Evolutionary conservation across 2,797 vertebrate genomes (phyloP).

Genomic region (Falco novaeseelandiae): DNA sequence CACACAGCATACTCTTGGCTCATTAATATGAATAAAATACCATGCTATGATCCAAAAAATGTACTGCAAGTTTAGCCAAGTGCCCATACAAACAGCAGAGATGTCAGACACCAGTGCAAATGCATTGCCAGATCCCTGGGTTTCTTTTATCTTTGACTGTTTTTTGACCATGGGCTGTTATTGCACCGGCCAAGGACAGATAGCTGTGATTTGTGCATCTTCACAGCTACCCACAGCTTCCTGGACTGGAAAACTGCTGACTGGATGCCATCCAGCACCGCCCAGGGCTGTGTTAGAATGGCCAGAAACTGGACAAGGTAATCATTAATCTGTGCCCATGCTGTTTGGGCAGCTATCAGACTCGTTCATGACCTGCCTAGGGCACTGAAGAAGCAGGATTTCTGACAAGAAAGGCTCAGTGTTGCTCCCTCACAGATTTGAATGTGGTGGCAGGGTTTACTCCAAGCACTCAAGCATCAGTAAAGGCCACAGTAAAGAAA

Average conservation of each 20-base stretch:
- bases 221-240: conserved; percentile 5
- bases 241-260: conserved; percentile 9
- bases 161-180: background rate
- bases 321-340: background rate
- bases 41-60: background rate
- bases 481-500: background rate
- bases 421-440: background rate
- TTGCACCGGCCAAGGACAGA: background rate
- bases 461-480: background rate
- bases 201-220: background rate
- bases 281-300: background rate
- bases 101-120: background rate
- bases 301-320: background rate
- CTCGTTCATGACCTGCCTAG: background rate
- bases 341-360: background rate
- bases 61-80: background rate
- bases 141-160: background rate
- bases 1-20: background rate
- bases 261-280: background rate
- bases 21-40: background rate
- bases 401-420: background rate
- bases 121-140: background rate
- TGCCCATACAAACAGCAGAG: background rate
- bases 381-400: background rate
- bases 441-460: background rate